Base-by-base conservation (phyloP, 2,797 vertebrate species). In the Acomys russatus region DNA sequence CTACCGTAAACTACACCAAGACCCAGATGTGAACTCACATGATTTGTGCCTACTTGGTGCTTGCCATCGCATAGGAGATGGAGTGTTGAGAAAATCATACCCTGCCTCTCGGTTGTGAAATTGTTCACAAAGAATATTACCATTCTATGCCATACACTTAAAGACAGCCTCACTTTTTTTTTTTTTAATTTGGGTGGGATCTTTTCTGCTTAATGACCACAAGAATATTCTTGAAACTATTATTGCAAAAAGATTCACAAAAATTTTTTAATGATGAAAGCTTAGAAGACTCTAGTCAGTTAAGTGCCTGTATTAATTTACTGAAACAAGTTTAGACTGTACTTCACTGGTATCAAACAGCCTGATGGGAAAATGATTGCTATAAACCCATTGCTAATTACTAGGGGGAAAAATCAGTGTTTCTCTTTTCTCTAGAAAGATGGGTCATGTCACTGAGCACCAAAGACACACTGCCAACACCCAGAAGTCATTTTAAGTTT, bases 21-120 rank as follows among this genome's bases (percentile, higher is more conserved):
- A 61, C n/a, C 73, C 51, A 74, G 76, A 86, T 73, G 83, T 79
- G 68, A 95, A 64, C 78, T 74, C 33, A 61, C 68, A 59, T 93
- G 49, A 70, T 87, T 54, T 88, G 49, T 80, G 64, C 76, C 82
- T 82, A 76, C 25, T 56, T 30, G 94, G 74, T 22, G 33, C 28
- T 92, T 92, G 95, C n/a, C 70, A 68, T 51, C 71, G 66, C 74
- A 30, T 44, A 73, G 86, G 73, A 83, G 96, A 44, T 49, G 79
- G 35, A 44, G 3, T 44, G 44, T 44, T 44, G 44, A 78, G 71
- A 91, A 30, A 78, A 95, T 92, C 92, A 92, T 28, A 88, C 56
- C 63, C 54, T 79, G 14, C 17, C 74, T 44, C 84, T 68, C 54
- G 94, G 91, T 35, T 74, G 61, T 90, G 66, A 79, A 70, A 25